Conservation (phyloP, 2,888 invertebrate genomes). For the Phymatocera aterrima region DNA sequence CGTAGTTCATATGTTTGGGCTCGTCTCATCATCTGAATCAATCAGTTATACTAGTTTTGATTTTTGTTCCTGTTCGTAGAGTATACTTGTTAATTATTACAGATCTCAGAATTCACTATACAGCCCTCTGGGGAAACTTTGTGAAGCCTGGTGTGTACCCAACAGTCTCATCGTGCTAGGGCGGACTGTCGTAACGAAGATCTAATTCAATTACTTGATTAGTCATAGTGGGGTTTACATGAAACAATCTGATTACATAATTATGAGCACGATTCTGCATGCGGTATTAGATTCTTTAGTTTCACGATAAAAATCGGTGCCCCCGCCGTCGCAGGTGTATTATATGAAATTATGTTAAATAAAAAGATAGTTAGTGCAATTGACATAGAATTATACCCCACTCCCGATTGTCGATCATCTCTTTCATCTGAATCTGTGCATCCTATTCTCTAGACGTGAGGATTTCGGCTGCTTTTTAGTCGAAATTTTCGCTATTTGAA, state of each 20-base stretch:
- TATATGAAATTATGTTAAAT: too few species aligned
- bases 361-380: too few species aligned
- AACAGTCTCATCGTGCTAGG: neutral
- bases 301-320: neutral
- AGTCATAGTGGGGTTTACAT: neutral
- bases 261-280: neutral
- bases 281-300: neutral
- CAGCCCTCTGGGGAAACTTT: slow-evolving; percentile 18
- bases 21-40: neutral
- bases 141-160: neutral
- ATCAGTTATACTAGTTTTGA: neutral
- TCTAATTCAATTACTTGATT: slow-evolving; percentile 10
- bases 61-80: neutral
- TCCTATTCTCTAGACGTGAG: too few species aligned
- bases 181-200: neutral
- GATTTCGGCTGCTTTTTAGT: too few species aligned
- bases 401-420: too few species aligned
- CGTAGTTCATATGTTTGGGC: neutral
- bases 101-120: slow-evolving; percentile 28
- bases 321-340: neutral
- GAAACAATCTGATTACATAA: neutral
- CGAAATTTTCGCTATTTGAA: too few species aligned
- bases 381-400: too few species aligned
- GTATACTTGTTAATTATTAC: slow-evolving; percentile 2
- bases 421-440: too few species aligned